Base-by-base conservation (phyloP, 1,140 invertebrate species). In the Microplitis mediator region DNA sequence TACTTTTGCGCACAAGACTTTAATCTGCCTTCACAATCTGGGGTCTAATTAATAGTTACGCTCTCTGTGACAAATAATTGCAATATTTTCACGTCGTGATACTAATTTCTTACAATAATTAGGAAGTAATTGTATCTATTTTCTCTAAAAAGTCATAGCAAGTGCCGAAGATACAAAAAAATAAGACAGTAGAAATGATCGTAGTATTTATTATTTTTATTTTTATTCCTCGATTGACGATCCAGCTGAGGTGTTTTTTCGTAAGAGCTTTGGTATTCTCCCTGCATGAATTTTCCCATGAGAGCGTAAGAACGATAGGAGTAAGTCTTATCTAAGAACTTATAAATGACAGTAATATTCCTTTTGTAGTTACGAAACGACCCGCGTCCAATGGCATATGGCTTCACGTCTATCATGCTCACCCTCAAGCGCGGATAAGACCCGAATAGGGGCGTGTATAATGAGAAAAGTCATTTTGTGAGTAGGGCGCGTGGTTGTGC, bases 321-420 rank as follows among this genome's bases (percentile, higher is more conserved):
- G 39, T 45, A 45, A 45, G 50, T 70, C 71, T 75, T 72, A 72
- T 75, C 71, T 70, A 23, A 32, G 54, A 62, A 70, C 67, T 54
- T 75, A 73, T 75, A 73, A 75, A 75, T 75, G 74, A 61, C 64
- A 34, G 74, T 66, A 73, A 75, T 75, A 75, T 75, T 72, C 65
- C 56, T 58, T 70, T 52, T 72, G 67, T 69, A 72, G 62, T 60
- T 72, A 71, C 67, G 67, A 75, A 69, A 73, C 54, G 68, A 75
- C 67, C 68, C 71, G 63, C 54, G 74, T 75, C 74, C 71, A 52
- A 69, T 69, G 62, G 71, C 71, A 75, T 73, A 73, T 75, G 71
- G 65, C 61, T 52, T 61, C 54, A 66, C 54, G 71, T 73, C 70
- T 51, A 73, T 75, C 74, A 75, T 36, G 64, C 63, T 56, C 14